These are phyloP conservation scores for Netta rufina DNA, from an alignment of 2,797 vertebrate genomes.

Conservation along the genomic window DNA sequence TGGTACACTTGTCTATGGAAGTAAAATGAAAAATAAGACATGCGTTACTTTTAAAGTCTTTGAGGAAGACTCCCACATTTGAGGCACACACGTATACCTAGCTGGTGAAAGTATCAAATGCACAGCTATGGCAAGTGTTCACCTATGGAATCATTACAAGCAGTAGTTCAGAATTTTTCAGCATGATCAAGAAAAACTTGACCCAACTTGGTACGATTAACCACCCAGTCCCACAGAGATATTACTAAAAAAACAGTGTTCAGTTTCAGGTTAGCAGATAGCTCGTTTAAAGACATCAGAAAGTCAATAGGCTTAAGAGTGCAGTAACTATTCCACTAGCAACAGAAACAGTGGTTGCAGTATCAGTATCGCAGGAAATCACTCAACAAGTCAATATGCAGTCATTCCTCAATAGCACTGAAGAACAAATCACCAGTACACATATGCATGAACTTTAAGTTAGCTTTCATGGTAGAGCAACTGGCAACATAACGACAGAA, in stretches of 20 bases:
- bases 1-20: constrained; percentile 82
- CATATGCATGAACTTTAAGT: neutral
- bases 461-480: neutral
- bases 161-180: neutral
- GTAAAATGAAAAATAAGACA: neutral
- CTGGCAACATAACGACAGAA: neutral
- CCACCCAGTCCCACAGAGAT: neutral
- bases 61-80: neutral
- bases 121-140: neutral
- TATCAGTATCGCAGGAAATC: neutral
- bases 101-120: neutral
- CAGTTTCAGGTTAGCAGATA: neutral
- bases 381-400: neutral
- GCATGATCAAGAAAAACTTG: neutral
- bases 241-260: neutral
- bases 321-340: neutral
- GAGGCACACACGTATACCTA: neutral
- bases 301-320: neutral
- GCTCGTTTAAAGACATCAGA: neutral
- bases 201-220: neutral
- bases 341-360: neutral
- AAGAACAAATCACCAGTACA: neutral
- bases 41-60: neutral
- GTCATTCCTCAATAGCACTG: neutral
- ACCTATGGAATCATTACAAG: neutral